A percentile compares a stretch with the other conserved stretches of the same genome.
phyloP scores from a whole-genome alignment of 1,140 invertebrate genomes.

The Onthophagus taurus region DNA sequence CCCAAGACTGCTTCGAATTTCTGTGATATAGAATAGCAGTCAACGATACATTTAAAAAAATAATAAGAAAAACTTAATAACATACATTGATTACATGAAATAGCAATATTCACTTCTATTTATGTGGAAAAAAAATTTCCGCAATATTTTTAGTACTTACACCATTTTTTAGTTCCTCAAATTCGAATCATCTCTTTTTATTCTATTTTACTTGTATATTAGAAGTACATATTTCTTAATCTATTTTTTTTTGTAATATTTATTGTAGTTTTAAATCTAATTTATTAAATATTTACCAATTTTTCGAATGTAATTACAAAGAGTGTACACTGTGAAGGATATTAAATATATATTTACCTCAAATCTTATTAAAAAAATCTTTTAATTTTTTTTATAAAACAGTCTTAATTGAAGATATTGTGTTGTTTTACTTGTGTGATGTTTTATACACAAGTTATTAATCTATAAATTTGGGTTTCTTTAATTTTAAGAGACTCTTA shows the following conservation, averaged over 20 bases:
- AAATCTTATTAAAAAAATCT: too few species aligned
- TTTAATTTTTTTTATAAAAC: too few species aligned
- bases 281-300: not conserved
- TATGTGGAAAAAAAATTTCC: too few species aligned
- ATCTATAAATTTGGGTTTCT: too few species aligned
- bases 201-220: not conserved
- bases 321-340: not conserved
- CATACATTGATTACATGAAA: too few species aligned
- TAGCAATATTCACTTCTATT: too few species aligned
- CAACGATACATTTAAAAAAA: conserved; percentile 13
- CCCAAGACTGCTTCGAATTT: conserved; percentile 22
- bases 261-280: not conserved
- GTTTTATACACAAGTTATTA: too few species aligned
- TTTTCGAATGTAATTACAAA: not conserved
- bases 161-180: not conserved
- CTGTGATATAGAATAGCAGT: conserved; percentile 23
- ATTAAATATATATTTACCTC: conserved; percentile 12
- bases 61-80: too few species aligned
- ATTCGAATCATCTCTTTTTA: too few species aligned
- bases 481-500: too few species aligned
- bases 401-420: too few species aligned
- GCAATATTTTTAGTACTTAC: not conserved
- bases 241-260: not conserved
- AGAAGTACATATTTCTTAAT: not conserved
- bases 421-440: too few species aligned